Percentiles rank a stretch among this genome's conserved stretches.
Conservation (phyloP, 2,797 vertebrate genomes). For the Sphaeramia orbicularis region DNA sequence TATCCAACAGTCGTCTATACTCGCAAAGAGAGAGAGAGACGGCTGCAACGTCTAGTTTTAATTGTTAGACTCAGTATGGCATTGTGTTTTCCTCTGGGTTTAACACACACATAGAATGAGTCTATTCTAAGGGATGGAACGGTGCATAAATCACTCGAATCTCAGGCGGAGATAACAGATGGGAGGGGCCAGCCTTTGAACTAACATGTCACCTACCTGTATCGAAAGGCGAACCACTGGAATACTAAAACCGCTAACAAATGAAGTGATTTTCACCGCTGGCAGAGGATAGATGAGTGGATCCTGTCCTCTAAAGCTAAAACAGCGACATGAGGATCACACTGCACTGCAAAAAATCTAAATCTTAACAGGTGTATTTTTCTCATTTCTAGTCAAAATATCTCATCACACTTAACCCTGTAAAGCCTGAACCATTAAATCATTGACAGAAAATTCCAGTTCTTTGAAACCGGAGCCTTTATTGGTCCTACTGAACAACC, state of each 20-base stretch:
- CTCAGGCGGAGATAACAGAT: conserved; percentile 64
- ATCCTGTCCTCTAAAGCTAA: neutral
- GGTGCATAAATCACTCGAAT: conserved; percentile 65
- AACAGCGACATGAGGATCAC: no score
- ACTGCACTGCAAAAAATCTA: no score
- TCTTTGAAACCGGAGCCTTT: no score
- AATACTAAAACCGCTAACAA: conserved; percentile 59
- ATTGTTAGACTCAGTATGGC: conserved; percentile 43
- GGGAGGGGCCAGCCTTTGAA: conserved; percentile 72
- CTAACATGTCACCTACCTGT: conserved; percentile 71
- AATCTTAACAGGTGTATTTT: no score
- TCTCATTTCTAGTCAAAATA: no score
- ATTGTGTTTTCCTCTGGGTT: conserved; percentile 29
- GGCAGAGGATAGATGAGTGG: conserved; percentile 45
- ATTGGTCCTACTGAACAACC: no score
- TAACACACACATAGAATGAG: conserved; percentile 28
- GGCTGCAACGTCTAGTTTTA: conserved; percentile 51
- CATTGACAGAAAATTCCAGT: no score
- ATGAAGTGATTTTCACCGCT: conserved; percentile 41
- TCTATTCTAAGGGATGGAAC: conserved; percentile 32
- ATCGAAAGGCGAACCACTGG: conserved; percentile 45
- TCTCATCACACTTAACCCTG: no score
- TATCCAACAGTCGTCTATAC: conserved; percentile 16
- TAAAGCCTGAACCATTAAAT: no score
- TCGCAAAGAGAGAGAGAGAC: conserved; percentile 50